Conservation (phyloP, 1,140 invertebrate species). For the Drosophila baimaii region DNA sequence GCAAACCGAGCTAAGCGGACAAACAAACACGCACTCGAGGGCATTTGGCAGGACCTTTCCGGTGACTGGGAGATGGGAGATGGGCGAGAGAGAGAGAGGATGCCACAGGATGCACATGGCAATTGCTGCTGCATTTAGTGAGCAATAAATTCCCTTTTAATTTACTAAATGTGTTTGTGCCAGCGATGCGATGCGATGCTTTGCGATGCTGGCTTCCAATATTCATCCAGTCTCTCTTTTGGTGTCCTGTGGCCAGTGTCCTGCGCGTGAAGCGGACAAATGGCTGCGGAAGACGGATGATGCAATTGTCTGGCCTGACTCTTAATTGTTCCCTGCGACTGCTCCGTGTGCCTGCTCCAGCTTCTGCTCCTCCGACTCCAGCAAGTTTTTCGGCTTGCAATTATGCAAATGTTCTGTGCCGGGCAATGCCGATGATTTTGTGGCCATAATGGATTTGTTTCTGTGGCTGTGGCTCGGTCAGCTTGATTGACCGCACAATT, state of each 20-base stretch:
- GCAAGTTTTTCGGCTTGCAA: slow-evolving; percentile 55
- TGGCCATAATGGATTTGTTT: slow-evolving; percentile 79
- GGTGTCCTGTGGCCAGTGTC: slow-evolving; percentile 22
- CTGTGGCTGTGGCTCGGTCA: slow-evolving; percentile 54
- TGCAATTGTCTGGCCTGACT: slow-evolving; percentile 65
- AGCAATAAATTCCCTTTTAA: slow-evolving; percentile 82
- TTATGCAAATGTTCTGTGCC: slow-evolving; percentile 68
- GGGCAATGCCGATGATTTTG: slow-evolving; percentile 72
- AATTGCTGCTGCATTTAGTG: slow-evolving; percentile 77
- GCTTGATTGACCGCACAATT: slow-evolving; percentile 73
- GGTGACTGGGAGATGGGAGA: no score
- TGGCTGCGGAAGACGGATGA: slow-evolving; percentile 73
- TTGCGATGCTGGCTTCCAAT: slow-evolving; percentile 8
- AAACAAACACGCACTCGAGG: slow-evolving; percentile 60
- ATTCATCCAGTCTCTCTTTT: slow-evolving; percentile 7
- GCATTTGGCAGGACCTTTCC: slow-evolving; percentile 29
- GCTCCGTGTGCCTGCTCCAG: no score
- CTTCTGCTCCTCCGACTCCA: neutral
- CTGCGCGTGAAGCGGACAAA: slow-evolving; percentile 75
- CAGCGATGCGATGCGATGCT: slow-evolving; percentile 13
- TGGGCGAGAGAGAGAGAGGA: neutral
- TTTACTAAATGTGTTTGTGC: slow-evolving; percentile 80
- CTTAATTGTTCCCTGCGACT: slow-evolving; percentile 75
- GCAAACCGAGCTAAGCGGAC: slow-evolving; percentile 73
- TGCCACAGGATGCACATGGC: slow-evolving; percentile 56